Percentiles rank a stretch among this genome's conserved stretches.
phyloP scores from a whole-genome alignment of 2,797 vertebrate genomes.

The Sebastes nivosus region DNA sequence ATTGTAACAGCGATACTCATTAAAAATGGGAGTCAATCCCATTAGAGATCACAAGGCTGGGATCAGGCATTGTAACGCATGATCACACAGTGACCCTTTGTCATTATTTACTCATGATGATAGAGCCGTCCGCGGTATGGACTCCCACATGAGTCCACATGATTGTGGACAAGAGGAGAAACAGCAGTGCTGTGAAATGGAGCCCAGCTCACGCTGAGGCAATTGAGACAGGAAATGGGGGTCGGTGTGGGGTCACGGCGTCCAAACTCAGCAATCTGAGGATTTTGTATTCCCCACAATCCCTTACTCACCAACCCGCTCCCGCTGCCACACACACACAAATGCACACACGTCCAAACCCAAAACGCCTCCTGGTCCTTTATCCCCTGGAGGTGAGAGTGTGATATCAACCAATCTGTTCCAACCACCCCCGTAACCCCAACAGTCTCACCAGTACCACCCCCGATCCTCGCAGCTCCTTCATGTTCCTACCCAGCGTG shows the following conservation, averaged over 20 bases:
- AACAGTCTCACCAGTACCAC: conserved; percentile 37
- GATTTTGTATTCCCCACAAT: conserved; percentile 70
- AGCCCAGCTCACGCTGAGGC: conserved; percentile 70
- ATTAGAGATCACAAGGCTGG: conserved; percentile 25
- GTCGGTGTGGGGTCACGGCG: conserved; percentile 66
- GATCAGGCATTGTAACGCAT: not conserved
- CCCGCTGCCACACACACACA: conserved; percentile 35
- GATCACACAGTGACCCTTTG: conserved; percentile 50
- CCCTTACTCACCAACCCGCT: conserved; percentile 33
- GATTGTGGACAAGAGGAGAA: conserved; percentile 48
- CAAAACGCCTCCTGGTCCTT: conserved; percentile 31
- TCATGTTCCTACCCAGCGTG: conserved; percentile 8
- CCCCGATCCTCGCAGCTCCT: conserved; percentile 31
- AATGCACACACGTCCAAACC: not conserved
- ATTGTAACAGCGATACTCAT: conserved; percentile 19
- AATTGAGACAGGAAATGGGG: conserved; percentile 80
- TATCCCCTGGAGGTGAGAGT: conserved; percentile 60
- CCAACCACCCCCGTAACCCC: conserved; percentile 52
- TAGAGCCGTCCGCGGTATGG: conserved; percentile 37
- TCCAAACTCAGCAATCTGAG: conserved; percentile 66
- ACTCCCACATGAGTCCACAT: conserved; percentile 52
- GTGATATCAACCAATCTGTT: conserved; percentile 78
- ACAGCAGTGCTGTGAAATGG: conserved; percentile 58
- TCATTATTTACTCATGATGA: conserved; percentile 63
- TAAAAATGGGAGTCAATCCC: conserved; percentile 22